Base-by-base conservation (phyloP, 2,888 invertebrate species). In the Eupeodes luniger region DNA sequence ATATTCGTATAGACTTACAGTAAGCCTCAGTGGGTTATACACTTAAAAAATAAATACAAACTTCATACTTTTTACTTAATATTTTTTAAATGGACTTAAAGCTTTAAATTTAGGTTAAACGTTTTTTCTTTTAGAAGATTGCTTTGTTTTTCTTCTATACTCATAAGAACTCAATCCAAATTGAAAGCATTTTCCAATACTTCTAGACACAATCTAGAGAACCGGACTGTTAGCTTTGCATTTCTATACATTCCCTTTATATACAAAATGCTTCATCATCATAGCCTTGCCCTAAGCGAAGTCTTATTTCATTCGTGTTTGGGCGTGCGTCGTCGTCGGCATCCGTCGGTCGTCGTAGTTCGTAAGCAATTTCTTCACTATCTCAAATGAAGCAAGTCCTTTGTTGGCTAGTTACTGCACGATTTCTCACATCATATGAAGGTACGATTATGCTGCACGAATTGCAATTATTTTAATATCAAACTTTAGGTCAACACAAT, bases 301-400 rank as follows among this genome's bases (percentile, higher is more conserved):
- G 49, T 83, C 69, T 76, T 55, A 70, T 69, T 66, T 82, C 64
- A 66, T 51, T 70, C 53, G 62, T 62, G 49, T 69, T 77, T 77
- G 57, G 78, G 82, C 72, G 82, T n/a, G n/a, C n/a, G n/a, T n/a
- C n/a, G n/a, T 40, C 40, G 9, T 40, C 40, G 40, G 2, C 40
- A 7, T 36, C 36, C 36, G 36, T 36, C 36, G 19, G 27, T 27
- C 40, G 4, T 40, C 40, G 40, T 40, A 40, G 40, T 27, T 27
- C 27, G 27, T 83, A 78, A 66, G 72, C 82, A 78, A 78, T 70
- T 70, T 5, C 53, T 69, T 55, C 19, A 44, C 66, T 78, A 64
- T 66, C 64, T 77, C 11, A 77, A 82, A 70, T 72, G 53, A 51
- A 72, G 49, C 77, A 82, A 70, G 62, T 77, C 77, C 64, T 70